Evolutionary conservation across 2,797 vertebrate species (phyloP), one percentile per base, ranked within the genome.

Genomic region (Sciurus carolinensis): DNA sequence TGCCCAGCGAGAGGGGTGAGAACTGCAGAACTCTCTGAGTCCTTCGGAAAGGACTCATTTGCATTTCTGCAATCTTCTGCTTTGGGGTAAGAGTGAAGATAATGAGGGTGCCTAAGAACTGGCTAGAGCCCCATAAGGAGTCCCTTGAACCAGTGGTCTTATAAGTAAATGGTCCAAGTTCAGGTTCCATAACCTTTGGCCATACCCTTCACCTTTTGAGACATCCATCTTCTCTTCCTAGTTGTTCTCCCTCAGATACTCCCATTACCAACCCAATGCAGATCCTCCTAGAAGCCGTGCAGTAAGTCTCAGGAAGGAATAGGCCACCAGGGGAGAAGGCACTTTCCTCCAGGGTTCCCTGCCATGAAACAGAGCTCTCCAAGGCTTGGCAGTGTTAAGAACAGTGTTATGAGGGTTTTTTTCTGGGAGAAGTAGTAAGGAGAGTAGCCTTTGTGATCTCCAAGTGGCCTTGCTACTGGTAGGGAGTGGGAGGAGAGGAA

Each of bases 301-400:
- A 44, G 36, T 17, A 24, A 39, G n/a, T 69, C 33, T 77, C 28
- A 36, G 87, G 33, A 54, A 66, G 57, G 30, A 69, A 39, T 7
- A 26, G 42, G 24, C 44, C 33, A 3, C 36, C 18, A 4, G 8
- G 64, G 15, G 39, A 36, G n/a, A 39, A 72, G 69, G 73, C 5
- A 17, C 12, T n/a, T 5, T 33, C 17, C 30, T n/a, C 0, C 0
- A 47, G 17, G 50, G 15, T 47, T 73, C 30, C n/a, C 39, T 28
- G 2, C 7, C 10, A 0, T 14, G 75, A 50, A 1, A 1, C 14
- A 39, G 57, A 69, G 11, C 73, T 39, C 86, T 20, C 11, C 30
- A 5, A 17, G 39, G 24, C 11, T 13, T 24, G 47, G 28, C 47
- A 2, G 67, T n/a, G 14, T 33, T 66, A 39, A 59, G 50, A 64